Percentiles rank a stretch among this genome's conserved stretches.
Evolutionary conservation across 2,797 vertebrate genomes (phyloP).

Genomic region (Oophaga sylvatica): DNA sequence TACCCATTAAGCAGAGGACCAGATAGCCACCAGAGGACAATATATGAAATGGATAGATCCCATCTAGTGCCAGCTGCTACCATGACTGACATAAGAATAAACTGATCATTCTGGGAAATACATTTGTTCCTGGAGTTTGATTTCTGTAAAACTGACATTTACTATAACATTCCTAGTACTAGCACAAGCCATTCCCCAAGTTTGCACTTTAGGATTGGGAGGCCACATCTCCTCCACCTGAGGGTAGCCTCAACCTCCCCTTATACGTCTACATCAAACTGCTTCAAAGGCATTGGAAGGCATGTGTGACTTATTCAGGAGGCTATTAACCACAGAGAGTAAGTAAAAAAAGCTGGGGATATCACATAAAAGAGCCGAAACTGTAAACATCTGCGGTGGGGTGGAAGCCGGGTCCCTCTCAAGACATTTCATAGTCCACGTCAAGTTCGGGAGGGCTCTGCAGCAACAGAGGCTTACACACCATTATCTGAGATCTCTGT

Average conservation of each 20-base stretch:
- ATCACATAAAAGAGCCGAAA: constrained; percentile 54
- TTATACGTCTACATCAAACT: constrained; percentile 31
- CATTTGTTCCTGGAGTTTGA: background rate
- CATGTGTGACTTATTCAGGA: constrained; percentile 43
- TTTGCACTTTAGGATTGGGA: constrained; percentile 6
- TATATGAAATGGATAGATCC: too few relatives aligned
- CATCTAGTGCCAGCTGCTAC: too few relatives aligned
- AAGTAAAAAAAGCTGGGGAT: constrained; percentile 53
- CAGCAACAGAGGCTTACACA: constrained; percentile 33
- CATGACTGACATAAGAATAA: too few relatives aligned
- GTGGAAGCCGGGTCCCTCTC: constrained; percentile 49
- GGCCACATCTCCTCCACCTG: constrained; percentile 9
- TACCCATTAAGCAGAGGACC: background rate
- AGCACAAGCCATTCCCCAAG: background rate
- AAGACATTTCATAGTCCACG: constrained; percentile 38
- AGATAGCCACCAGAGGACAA: background rate
- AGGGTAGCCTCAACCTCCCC: constrained; percentile 19
- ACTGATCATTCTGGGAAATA: background rate
- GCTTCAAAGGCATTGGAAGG: constrained; percentile 28
- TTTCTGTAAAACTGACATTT: background rate
- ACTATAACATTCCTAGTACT: background rate
- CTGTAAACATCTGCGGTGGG: constrained; percentile 52
- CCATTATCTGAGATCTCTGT: background rate
- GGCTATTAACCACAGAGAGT: constrained; percentile 52
- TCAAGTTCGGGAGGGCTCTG: constrained; percentile 3